Evolutionary conservation across 2,888 invertebrate genomes (phyloP).

Genomic region (Pammene aurita): DNA sequence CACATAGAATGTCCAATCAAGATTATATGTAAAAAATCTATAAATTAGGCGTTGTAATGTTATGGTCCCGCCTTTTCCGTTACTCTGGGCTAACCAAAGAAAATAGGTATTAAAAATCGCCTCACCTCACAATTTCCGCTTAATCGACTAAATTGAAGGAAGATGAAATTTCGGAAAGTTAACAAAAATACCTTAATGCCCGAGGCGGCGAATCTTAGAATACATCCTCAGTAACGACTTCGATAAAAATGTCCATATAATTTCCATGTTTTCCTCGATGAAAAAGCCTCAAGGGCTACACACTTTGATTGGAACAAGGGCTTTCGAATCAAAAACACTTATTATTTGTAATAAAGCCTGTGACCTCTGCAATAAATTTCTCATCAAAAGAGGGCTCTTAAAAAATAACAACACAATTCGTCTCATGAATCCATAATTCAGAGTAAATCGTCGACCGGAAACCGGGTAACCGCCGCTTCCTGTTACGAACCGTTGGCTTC

Average conservation of each 20-base stretch:
- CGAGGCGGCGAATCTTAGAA: constrained; percentile 9
- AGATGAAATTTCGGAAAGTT: constrained; percentile 9
- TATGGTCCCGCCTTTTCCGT: no score
- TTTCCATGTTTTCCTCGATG: constrained; percentile 14
- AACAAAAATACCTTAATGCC: constrained; percentile 18
- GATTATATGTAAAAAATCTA: no score
- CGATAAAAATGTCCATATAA: constrained; percentile 23
- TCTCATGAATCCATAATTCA: constrained; percentile 60
- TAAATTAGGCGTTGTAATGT: no score
- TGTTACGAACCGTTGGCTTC: constrained; percentile 55
- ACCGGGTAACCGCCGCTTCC: constrained; percentile 63
- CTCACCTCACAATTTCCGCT: not conserved
- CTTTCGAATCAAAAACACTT: constrained; percentile 34
- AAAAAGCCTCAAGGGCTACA: constrained; percentile 32
- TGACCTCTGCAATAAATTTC: constrained; percentile 39
- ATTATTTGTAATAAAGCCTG: constrained; percentile 39
- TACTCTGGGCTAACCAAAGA: no score
- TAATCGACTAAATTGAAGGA: constrained; percentile 1
- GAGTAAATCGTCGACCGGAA: constrained; percentile 61
- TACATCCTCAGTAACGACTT: constrained; percentile 10
- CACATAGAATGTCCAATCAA: no score
- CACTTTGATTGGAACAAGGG: constrained; percentile 38
- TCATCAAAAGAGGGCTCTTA: constrained; percentile 46
- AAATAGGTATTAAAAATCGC: not conserved
- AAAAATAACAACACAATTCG: constrained; percentile 57